A percentile compares a stretch with the other conserved stretches of the same genome.
Conservation (phyloP, 2,797 vertebrate genomes). For the Sparidentex hasta region DNA sequence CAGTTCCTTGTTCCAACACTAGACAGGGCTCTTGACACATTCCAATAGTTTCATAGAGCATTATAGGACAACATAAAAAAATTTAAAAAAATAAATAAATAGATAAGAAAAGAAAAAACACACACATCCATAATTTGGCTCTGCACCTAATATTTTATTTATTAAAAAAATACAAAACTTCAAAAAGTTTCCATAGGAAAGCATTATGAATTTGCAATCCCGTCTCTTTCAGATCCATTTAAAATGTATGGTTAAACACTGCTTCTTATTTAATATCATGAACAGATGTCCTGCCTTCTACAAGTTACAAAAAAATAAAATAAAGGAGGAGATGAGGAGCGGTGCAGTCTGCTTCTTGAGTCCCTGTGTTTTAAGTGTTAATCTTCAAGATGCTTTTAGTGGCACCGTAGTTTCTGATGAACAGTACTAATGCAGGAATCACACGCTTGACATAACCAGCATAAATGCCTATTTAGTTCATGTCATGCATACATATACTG, state of each 20-base stretch:
- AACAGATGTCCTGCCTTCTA: constrained; percentile 75
- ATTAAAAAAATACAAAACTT: constrained; percentile 88
- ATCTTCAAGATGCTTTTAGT: constrained; percentile 51
- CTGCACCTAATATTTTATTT: constrained; percentile 79
- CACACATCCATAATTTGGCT: constrained; percentile 9
- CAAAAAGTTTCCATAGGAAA: constrained; percentile 98
- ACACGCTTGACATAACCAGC: background rate
- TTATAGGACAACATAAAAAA: background rate
- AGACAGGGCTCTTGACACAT: constrained; percentile 16
- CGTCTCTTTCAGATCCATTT: constrained; percentile 87
- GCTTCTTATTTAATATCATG: constrained; percentile 45
- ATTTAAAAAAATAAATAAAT: too few species aligned
- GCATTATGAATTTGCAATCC: constrained; percentile 92
- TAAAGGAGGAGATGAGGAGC: constrained; percentile 49
- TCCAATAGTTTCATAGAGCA: too few species aligned
- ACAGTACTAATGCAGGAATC: background rate
- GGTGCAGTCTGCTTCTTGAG: constrained; percentile 68
- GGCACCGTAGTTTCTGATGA: background rate
- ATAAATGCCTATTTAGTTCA: background rate
- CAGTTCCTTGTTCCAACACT: constrained; percentile 6
- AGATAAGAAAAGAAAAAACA: background rate
- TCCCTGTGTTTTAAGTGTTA: constrained; percentile 66
- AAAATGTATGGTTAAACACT: constrained; percentile 69
- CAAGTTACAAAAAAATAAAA: constrained; percentile 64
- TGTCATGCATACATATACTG: too few species aligned